These are phyloP conservation scores for Euproctis similis DNA, from an alignment of 2,888 invertebrate genomes.

Conservation along the genomic window DNA sequence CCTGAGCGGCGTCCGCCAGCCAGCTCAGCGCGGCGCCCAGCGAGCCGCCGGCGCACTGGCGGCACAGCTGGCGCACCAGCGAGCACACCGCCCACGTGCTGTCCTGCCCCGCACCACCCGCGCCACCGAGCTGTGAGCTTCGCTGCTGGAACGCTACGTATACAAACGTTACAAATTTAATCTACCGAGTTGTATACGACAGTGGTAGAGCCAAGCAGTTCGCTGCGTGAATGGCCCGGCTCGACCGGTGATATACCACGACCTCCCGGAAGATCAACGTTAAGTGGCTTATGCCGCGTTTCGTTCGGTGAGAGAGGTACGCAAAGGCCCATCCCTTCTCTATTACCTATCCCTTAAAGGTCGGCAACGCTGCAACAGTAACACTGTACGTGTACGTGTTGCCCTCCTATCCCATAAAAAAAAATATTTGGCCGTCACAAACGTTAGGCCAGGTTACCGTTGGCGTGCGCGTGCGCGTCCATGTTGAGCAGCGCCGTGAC, in stretches of 20 bases:
- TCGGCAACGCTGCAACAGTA: no score
- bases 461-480: conserved; percentile 53
- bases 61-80: conserved; percentile 86
- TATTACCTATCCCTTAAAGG: no score
- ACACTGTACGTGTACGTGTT: neutral
- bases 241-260: no score
- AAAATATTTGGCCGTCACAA: no score
- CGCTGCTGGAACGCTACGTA: conserved; percentile 46
- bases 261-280: no score
- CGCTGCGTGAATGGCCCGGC: no score
- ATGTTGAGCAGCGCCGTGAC: conserved; percentile 44
- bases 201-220: no score
- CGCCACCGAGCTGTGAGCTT: conserved; percentile 6
- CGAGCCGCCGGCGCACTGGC: conserved; percentile 75
- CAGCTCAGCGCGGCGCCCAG: conserved; percentile 82
- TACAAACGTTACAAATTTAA: no score
- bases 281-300: no score
- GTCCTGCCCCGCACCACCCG: conserved; percentile 31
- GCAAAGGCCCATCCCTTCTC: no score
- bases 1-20: conserved; percentile 76
- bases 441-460: conserved; percentile 29
- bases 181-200: neutral
- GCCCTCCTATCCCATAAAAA: no score
- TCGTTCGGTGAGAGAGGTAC: no score
- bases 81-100: conserved; percentile 82